These are phyloP conservation scores for Poeciliopsis prolifica DNA, from an alignment of 2,113 vertebrate species.

Conservation along the genomic window DNA sequence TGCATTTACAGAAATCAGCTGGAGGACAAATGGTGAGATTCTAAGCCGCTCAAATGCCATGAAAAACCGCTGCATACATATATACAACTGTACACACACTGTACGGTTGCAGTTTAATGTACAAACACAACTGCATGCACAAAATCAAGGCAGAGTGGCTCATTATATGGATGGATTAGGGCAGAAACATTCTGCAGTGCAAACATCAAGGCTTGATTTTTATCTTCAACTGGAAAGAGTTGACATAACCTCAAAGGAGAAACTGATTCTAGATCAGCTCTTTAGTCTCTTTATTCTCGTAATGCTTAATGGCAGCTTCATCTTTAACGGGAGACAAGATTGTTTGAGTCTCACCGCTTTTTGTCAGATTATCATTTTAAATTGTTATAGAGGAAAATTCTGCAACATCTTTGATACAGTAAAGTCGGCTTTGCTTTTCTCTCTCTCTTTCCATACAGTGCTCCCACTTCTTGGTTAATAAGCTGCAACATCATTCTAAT, in stretches of 20 bases:
- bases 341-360: constrained; percentile 60
- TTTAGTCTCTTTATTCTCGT: constrained; percentile 25
- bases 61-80: constrained; percentile 21
- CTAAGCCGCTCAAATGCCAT: constrained; percentile 48
- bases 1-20: constrained; percentile 76
- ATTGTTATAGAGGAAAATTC: constrained; percentile 38
- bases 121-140: constrained; percentile 13
- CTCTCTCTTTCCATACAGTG: neutral
- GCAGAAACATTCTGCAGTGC: constrained; percentile 54
- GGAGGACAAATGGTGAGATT: constrained; percentile 77
- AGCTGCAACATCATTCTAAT: constrained; percentile 49
- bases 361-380: constrained; percentile 47
- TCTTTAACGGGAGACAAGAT: constrained; percentile 34
- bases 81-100: constrained; percentile 11
- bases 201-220: constrained; percentile 61
- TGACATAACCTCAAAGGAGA: constrained; percentile 55
- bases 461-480: constrained; percentile 47
- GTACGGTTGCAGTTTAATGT: constrained; percentile 26
- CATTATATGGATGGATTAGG: constrained; percentile 62
- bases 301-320: constrained; percentile 52
- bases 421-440: constrained; percentile 57
- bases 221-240: constrained; percentile 39
- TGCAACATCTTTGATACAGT: constrained; percentile 41
- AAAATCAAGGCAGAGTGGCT: constrained; percentile 17
- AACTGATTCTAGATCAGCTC: constrained; percentile 48